Conservation (phyloP, 2,113 vertebrate genomes). For the Notiomystis cincta region DNA sequence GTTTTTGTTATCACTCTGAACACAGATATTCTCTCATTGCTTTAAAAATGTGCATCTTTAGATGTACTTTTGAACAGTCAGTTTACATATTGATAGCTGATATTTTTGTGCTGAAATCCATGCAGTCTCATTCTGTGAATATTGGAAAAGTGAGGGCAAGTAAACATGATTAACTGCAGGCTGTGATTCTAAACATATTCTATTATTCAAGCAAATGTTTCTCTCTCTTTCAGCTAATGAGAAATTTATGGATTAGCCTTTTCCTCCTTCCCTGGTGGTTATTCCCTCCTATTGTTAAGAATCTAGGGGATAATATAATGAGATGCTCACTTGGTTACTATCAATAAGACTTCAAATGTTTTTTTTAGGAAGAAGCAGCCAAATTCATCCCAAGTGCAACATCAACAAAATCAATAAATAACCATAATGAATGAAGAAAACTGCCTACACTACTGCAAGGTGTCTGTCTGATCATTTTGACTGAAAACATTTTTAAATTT, state of each 20-base stretch:
- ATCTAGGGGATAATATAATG: slow-evolving; percentile 20
- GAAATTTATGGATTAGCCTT: slow-evolving; percentile 63
- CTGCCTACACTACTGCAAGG: neutral
- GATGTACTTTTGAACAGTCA: neutral
- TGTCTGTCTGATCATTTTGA: neutral
- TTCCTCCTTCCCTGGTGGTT: slow-evolving; percentile 26
- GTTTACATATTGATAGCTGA: neutral
- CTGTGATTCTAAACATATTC: slow-evolving; percentile 54
- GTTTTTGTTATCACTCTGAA: neutral
- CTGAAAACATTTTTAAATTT: neutral
- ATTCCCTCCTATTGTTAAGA: slow-evolving; percentile 28
- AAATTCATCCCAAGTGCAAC: slow-evolving; percentile 25
- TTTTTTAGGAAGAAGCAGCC: slow-evolving; percentile 1
- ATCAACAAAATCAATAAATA: slow-evolving; percentile 23
- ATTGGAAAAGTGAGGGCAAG: slow-evolving; percentile 20
- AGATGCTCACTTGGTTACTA: slow-evolving; percentile 43
- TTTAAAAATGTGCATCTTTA: neutral
- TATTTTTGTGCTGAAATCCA: neutral
- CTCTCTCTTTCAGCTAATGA: slow-evolving; percentile 52
- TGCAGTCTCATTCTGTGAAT: neutral
- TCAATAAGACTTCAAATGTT: slow-evolving; percentile 40
- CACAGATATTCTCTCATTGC: neutral
- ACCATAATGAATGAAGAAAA: neutral
- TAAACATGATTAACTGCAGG: slow-evolving; percentile 65
- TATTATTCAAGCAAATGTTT: slow-evolving; percentile 63